A percentile compares a stretch with the other conserved stretches of the same genome.
Conservation (phyloP, 2,888 invertebrate species). For the Dexiosoma caninum region DNA sequence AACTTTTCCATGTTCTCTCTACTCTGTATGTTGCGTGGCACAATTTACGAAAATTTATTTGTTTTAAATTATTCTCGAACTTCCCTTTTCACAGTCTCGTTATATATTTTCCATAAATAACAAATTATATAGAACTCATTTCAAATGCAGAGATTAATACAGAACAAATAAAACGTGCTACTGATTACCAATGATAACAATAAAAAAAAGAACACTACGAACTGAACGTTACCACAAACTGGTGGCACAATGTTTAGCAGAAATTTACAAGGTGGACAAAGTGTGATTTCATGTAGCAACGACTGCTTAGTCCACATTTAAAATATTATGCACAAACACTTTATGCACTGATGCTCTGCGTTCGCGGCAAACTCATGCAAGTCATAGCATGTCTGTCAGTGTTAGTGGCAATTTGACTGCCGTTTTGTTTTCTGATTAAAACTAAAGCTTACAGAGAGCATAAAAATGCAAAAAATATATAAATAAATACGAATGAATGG, state of each 20-base stretch:
- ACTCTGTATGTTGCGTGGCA: slow-evolving; percentile 6
- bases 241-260: slow-evolving; percentile 8
- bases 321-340: not conserved
- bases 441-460: slow-evolving; percentile 29
- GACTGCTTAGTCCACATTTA: not conserved
- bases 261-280: slow-evolving; percentile 32
- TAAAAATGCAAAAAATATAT: not conserved
- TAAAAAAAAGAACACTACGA: not conserved
- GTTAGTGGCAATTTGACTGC: slow-evolving; percentile 24
- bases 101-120: slow-evolving; percentile 43
- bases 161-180: slow-evolving; percentile 54
- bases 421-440: slow-evolving; percentile 62
- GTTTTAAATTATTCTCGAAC: slow-evolving; percentile 42
- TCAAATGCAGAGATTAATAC: slow-evolving; percentile 51
- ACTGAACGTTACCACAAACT: not conserved
- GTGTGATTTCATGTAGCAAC: slow-evolving; percentile 5
- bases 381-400: slow-evolving; percentile 16
- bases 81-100: not conserved
- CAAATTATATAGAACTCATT: slow-evolving; percentile 59
- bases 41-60: slow-evolving; percentile 30
- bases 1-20: not conserved
- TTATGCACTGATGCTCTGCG: not conserved
- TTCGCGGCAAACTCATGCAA: slow-evolving; percentile 3
- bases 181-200: slow-evolving; percentile 56
- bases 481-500: slow-evolving; percentile 43